Percentiles rank a stretch among this genome's conserved stretches.
Evolutionary conservation across 2,797 vertebrate genomes (phyloP).

Genomic region (Pangasius djambal): DNA sequence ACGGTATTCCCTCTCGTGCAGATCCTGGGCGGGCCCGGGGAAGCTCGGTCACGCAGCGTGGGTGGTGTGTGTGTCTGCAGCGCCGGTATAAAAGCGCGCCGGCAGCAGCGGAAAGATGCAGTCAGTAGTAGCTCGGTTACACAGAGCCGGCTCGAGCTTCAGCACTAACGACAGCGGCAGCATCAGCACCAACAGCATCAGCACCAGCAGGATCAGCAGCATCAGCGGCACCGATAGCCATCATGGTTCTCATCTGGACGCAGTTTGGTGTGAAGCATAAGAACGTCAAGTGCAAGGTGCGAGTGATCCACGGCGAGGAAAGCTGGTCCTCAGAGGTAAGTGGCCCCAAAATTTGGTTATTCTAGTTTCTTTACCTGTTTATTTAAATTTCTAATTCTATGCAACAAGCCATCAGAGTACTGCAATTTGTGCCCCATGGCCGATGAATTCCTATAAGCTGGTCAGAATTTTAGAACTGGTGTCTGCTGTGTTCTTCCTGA

Average conservation of each 20-base stretch:
- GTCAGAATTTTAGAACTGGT: neutral
- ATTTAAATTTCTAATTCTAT: neutral
- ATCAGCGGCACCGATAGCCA: slow-evolving; percentile 23
- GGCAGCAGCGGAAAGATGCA: slow-evolving; percentile 46
- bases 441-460: neutral
- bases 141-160: slow-evolving; percentile 19
- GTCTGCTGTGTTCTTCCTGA: neutral
- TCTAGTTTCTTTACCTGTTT: neutral
- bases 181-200: slow-evolving; percentile 3
- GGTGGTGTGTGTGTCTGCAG: slow-evolving; percentile 65
- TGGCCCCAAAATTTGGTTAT: slow-evolving; percentile 23
- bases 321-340: slow-evolving; percentile 76
- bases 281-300: slow-evolving; percentile 81
- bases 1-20: slow-evolving; percentile 73
- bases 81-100: slow-evolving; percentile 63
- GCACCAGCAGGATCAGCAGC: slow-evolving; percentile 7
- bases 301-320: slow-evolving; percentile 78
- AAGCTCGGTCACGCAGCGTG: slow-evolving; percentile 76
- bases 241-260: slow-evolving; percentile 83
- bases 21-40: slow-evolving; percentile 70
- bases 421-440: neutral
- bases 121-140: slow-evolving; percentile 34
- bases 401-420: neutral
- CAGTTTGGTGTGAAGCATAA: slow-evolving; percentile 81
- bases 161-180: slow-evolving; percentile 17